These are phyloP conservation scores for Netelia inedita DNA, from an alignment of 2,888 invertebrate genomes.

Conservation along the genomic window DNA sequence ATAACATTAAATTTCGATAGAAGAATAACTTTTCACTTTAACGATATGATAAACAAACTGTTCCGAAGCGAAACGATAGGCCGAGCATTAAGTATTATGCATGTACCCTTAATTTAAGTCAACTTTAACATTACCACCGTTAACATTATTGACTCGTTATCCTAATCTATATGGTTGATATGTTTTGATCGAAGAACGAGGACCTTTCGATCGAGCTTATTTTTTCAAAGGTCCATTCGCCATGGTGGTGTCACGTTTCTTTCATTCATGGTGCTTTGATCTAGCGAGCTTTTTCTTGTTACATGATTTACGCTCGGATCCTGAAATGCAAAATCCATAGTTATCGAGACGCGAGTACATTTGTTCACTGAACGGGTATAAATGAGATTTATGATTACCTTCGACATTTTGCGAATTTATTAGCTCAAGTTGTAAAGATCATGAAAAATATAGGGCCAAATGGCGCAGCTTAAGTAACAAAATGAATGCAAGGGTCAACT, in stretches of 20 bases:
- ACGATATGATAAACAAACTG: constrained; percentile 15
- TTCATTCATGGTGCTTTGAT: constrained; percentile 27
- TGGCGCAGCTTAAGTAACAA: background rate
- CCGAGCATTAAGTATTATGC: constrained; percentile 53
- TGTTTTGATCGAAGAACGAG: constrained; percentile 48
- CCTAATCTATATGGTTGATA: constrained; percentile 61
- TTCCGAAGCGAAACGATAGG: constrained; percentile 12
- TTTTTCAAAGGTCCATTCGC: constrained; percentile 42
- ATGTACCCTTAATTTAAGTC: constrained; percentile 51
- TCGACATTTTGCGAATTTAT: background rate
- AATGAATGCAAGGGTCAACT: background rate
- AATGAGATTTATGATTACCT: background rate
- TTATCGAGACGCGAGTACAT: background rate
- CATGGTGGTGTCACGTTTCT: constrained; percentile 39
- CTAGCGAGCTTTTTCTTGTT: constrained; percentile 16
- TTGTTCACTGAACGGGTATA: background rate
- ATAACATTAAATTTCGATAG: constrained; percentile 6
- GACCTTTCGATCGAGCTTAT: constrained; percentile 9
- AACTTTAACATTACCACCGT: constrained; percentile 52
- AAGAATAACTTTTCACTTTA: constrained; percentile 16
- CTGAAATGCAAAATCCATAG: constrained; percentile 52
- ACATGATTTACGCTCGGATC: constrained; percentile 32
- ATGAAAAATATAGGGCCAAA: background rate
- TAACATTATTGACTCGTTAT: constrained; percentile 63
- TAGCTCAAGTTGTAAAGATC: background rate